Percentiles rank a stretch among this genome's conserved stretches.
Conservation (phyloP, 2,888 invertebrate genomes). For the Lampropteryx suffumata region DNA sequence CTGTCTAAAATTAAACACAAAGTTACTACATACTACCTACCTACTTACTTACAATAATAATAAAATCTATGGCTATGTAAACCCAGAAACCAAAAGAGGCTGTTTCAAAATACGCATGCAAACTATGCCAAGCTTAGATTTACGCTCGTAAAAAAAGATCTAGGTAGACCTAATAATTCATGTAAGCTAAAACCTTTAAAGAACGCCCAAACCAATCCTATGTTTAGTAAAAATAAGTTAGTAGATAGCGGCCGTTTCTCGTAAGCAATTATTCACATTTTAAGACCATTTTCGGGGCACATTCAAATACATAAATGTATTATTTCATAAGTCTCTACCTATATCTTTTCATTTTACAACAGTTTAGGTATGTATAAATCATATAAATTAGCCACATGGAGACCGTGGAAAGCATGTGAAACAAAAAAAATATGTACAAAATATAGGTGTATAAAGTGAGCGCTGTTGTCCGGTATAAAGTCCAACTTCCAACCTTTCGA, state of each 20-base stretch:
- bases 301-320: not conserved
- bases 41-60: not conserved
- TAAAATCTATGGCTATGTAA: constrained; percentile 25
- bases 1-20: too few species aligned
- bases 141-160: too few species aligned
- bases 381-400: constrained; percentile 19
- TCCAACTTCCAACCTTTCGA: constrained; percentile 94
- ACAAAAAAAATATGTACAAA: constrained; percentile 36
- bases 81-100: constrained; percentile 78
- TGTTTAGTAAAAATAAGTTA: constrained; percentile 6
- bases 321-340: too few species aligned
- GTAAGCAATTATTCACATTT: constrained; percentile 12
- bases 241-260: not conserved
- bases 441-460: constrained; percentile 53
- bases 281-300: constrained; percentile 4
- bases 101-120: constrained; percentile 77
- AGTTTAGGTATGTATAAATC: constrained; percentile 2
- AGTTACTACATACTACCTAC: not conserved
- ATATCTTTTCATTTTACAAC: too few species aligned
- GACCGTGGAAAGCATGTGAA: constrained; percentile 26
- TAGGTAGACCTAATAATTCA: too few species aligned
- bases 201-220: not conserved
- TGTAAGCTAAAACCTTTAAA: constrained; percentile 4
- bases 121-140: constrained; percentile 44
- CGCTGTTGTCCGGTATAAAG: constrained; percentile 56